phyloP scores from a whole-genome alignment of 2,113 vertebrate genomes.

The Struthidea cinerea region DNA sequence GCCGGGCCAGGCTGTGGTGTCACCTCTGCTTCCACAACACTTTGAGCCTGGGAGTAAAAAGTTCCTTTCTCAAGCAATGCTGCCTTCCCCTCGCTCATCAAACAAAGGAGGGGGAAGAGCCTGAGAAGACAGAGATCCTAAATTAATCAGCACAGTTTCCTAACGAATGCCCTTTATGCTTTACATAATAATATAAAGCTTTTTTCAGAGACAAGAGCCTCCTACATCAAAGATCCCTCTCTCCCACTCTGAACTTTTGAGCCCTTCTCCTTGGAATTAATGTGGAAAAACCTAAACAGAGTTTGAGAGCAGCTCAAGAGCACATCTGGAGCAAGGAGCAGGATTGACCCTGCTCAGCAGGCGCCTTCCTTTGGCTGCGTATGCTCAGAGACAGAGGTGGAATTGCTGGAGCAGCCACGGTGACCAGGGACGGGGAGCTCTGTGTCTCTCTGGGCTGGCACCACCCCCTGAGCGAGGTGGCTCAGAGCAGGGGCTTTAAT shows the following conservation, averaged over 20 bases:
- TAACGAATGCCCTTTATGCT: constrained; percentile 19
- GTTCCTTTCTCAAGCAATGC: not conserved
- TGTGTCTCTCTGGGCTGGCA: not conserved
- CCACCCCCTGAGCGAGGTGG: accelerated
- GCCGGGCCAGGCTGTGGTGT: not conserved
- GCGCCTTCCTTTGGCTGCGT: not conserved
- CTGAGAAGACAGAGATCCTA: not conserved
- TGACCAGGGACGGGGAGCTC: not conserved
- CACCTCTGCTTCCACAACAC: not conserved
- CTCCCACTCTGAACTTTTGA: not conserved
- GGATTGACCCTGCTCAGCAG: not conserved
- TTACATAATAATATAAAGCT: constrained; percentile 30
- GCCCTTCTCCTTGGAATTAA: constrained; percentile 32
- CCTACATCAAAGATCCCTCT: not conserved
- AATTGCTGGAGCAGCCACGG: not conserved
- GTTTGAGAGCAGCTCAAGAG: not conserved
- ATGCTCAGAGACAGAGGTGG: not conserved
- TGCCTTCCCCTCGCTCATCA: not conserved
- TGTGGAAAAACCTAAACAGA: not conserved
- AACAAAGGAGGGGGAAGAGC: not conserved
- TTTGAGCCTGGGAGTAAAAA: not conserved
- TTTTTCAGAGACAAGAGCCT: not conserved
- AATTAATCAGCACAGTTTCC: not conserved
- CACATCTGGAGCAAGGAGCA: not conserved
- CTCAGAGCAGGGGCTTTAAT: not conserved